A percentile compares a stretch with the other conserved stretches of the same genome.
Conservation (phyloP, 2,113 vertebrate species). For the Puntigrus tetrazona region DNA sequence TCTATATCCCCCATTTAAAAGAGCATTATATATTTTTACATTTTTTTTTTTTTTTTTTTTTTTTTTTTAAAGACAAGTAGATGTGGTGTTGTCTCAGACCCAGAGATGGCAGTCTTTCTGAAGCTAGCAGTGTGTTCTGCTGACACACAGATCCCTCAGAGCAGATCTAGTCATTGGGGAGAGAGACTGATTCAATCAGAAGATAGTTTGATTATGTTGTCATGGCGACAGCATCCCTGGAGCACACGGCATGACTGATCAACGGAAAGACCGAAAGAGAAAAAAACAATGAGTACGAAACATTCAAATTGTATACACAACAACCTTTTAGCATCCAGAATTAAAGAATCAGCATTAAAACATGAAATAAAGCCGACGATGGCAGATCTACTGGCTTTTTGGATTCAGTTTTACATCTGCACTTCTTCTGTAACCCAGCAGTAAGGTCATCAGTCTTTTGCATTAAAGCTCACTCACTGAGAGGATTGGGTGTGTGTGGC, state of each 20-base stretch:
- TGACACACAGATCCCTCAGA: conserved; percentile 24
- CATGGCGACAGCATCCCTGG: conserved; percentile 44
- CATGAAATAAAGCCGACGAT: background rate
- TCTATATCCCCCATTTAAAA: too few relatives aligned
- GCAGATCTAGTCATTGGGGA: conserved; percentile 24
- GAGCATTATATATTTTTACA: too few relatives aligned
- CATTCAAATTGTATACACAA: conserved; percentile 1
- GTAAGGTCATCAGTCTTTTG: background rate
- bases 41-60: background rate
- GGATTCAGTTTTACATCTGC: background rate
- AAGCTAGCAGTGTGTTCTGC: conserved; percentile 11
- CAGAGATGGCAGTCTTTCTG: background rate
- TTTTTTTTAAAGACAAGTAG: background rate
- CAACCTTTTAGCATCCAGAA: background rate
- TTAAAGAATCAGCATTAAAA: background rate
- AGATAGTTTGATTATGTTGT: conserved; percentile 42
- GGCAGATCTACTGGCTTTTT: background rate
- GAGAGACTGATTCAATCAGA: conserved; percentile 39
- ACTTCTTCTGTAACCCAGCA: background rate
- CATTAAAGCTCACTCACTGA: conserved; percentile 12
- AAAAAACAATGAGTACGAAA: background rate
- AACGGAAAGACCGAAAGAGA: background rate
- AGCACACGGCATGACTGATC: conserved; percentile 25
- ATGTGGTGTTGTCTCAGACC: conserved; percentile 6
- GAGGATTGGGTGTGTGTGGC: background rate